A percentile compares a stretch with the other conserved stretches of the same genome.
These are phyloP conservation scores for Paedocypris micromegethes DNA, from an alignment of 2,797 vertebrate species.

Conservation along the genomic window DNA sequence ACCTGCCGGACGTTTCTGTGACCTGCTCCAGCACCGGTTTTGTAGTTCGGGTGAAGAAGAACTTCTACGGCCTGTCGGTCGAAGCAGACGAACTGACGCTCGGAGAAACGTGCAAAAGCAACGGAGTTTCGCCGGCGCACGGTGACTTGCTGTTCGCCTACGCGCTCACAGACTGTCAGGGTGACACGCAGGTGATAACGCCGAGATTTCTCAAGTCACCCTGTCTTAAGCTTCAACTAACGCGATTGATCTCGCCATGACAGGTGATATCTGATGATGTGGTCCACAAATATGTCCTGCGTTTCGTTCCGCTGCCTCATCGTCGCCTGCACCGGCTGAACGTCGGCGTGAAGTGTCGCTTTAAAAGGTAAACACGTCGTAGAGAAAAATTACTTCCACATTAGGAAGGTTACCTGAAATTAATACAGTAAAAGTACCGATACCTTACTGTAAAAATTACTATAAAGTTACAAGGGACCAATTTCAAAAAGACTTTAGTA, in stretches of 20 bases:
- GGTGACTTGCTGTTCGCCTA: slow-evolving; percentile 65
- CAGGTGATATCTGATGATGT: slow-evolving; percentile 53
- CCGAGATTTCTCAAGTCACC: no score
- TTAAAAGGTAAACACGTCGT: slow-evolving; percentile 54
- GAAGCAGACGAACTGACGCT: slow-evolving; percentile 55
- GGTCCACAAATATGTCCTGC: slow-evolving; percentile 61
- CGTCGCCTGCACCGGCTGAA: slow-evolving; percentile 38
- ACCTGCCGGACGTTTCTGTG: slow-evolving; percentile 57
- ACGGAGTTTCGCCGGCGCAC: slow-evolving; percentile 51
- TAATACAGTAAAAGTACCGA: no score
- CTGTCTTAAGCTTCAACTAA: no score
- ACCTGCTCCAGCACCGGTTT: slow-evolving; percentile 58
- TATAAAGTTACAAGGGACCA: no score
- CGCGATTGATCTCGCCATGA: not conserved
- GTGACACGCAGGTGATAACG: slow-evolving; percentile 52
- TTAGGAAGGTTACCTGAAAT: no score
- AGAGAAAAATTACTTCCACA: not conserved
- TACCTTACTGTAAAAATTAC: no score
- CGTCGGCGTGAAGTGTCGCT: slow-evolving; percentile 62
- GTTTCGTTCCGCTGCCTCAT: slow-evolving; percentile 52
- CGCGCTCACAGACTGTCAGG: slow-evolving; percentile 57
- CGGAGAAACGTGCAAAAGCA: slow-evolving; percentile 61
- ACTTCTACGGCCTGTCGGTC: slow-evolving; percentile 62
- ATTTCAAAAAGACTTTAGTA: no score
- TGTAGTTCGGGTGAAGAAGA: slow-evolving; percentile 56